phyloP scores from a whole-genome alignment of 2,797 vertebrate genomes.

The Furcifer pardalis region DNA sequence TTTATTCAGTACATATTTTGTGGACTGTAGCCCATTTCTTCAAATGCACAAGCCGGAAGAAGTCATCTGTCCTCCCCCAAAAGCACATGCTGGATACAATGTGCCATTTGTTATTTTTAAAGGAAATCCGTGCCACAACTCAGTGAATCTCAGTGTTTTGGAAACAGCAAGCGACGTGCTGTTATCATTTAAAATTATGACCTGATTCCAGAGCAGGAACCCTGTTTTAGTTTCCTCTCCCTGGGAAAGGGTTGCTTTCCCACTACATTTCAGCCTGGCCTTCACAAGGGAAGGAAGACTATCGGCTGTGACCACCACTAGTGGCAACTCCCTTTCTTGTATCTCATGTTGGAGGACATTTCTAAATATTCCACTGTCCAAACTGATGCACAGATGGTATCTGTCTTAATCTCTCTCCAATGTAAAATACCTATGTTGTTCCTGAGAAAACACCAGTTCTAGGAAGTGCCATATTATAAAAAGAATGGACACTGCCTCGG shows the following conservation, averaged over 20 bases:
- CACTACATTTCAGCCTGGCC: conserved; percentile 39
- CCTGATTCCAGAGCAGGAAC: conserved; percentile 41
- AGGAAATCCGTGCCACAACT: background rate
- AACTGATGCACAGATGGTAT: conserved; percentile 42
- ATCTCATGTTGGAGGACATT: conserved; percentile 37
- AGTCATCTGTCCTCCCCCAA: too few species aligned
- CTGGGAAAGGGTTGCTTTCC: conserved; percentile 41
- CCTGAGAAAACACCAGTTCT: conserved; percentile 40
- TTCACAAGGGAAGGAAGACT: conserved; percentile 27
- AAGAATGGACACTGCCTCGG: conserved; percentile 37
- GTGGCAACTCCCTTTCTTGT: conserved; percentile 42
- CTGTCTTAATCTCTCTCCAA: conserved; percentile 45
- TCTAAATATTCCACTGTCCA: conserved; percentile 28
- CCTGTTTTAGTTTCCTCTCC: conserved; percentile 31
- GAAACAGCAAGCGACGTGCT: conserved; percentile 5
- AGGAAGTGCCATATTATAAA: conserved; percentile 59
- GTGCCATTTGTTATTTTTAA: background rate
- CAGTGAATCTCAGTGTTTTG: background rate
- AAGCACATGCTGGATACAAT: too few species aligned
- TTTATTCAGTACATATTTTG: too few species aligned
- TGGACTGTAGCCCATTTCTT: too few species aligned
- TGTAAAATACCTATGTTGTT: conserved; percentile 19
- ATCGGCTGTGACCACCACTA: conserved; percentile 23
- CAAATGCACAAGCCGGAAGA: too few species aligned
- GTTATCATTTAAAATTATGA: conserved; percentile 34